Evolutionary conservation across 1,140 invertebrate species (phyloP).

Genomic region (Brachionus rubens): DNA sequence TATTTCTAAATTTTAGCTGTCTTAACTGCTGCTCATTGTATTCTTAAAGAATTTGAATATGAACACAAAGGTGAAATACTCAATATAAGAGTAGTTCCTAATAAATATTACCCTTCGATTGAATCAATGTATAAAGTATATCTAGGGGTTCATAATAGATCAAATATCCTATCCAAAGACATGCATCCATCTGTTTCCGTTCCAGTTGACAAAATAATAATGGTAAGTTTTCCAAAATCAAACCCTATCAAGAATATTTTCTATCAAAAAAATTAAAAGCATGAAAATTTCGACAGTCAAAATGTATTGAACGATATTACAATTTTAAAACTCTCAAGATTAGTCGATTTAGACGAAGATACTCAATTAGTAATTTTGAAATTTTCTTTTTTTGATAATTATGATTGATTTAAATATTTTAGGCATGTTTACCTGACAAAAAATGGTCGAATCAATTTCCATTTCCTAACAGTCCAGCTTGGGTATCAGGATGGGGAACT

Average conservation of each 20-base stretch:
- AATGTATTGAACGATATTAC: conserved; percentile 33
- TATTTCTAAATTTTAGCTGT: neutral
- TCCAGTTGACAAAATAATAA: neutral
- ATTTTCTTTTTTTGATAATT: neutral
- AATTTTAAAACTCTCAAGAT: conserved; percentile 24
- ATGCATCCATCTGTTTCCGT: neutral
- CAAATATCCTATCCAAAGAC: neutral
- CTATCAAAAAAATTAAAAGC: neutral
- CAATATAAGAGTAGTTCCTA: neutral
- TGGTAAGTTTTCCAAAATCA: neutral
- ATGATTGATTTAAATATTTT: neutral
- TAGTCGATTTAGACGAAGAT: conserved; percentile 6
- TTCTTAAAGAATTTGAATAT: conserved; percentile 37
- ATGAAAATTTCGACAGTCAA: neutral
- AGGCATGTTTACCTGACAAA: conserved; percentile 9
- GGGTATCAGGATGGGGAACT: conserved; percentile 22
- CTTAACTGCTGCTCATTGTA: conserved; percentile 42
- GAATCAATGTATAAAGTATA: conserved; percentile 24
- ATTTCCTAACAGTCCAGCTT: neutral
- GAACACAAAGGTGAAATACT: neutral
- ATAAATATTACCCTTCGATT: neutral
- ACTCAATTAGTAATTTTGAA: neutral
- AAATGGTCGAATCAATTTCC: conserved; percentile 29
- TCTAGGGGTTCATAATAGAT: conserved; percentile 33
- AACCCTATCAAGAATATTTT: neutral